A percentile compares a stretch with the other conserved stretches of the same genome.
These are phyloP conservation scores for Numida meleagris DNA, from an alignment of 2,113 vertebrate genomes.

Conservation along the genomic window DNA sequence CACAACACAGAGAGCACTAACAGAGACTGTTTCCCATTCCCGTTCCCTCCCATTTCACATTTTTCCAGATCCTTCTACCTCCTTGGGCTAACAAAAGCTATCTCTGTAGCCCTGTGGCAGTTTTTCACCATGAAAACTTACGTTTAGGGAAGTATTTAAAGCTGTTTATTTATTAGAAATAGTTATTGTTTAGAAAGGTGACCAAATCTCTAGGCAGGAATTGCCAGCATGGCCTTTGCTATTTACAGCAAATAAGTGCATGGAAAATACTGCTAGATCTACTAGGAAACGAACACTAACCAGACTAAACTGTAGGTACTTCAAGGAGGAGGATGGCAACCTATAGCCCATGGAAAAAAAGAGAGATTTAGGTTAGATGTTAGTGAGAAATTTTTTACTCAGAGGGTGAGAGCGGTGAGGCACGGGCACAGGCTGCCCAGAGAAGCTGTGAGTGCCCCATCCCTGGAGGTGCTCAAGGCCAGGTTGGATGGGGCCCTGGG, in stretches of 20 bases:
- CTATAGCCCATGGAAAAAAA: neutral
- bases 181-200: neutral
- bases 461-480: no score
- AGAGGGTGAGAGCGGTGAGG: no score
- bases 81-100: neutral
- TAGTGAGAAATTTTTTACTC: no score
- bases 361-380: no score
- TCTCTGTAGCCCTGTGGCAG: neutral
- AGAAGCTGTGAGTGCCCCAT: no score
- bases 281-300: neutral
- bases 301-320: neutral
- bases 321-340: neutral
- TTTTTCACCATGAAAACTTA: neutral
- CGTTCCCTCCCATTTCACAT: neutral
- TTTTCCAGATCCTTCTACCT: neutral
- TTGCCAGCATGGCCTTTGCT: neutral
- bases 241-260: neutral
- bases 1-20: neutral
- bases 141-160: neutral
- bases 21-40: neutral
- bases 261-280: neutral
- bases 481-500: no score
- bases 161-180: neutral
- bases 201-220: neutral
- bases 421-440: no score